Base-by-base conservation (phyloP, 2,888 invertebrate genomes). In the Ectemnius lituratus region DNA sequence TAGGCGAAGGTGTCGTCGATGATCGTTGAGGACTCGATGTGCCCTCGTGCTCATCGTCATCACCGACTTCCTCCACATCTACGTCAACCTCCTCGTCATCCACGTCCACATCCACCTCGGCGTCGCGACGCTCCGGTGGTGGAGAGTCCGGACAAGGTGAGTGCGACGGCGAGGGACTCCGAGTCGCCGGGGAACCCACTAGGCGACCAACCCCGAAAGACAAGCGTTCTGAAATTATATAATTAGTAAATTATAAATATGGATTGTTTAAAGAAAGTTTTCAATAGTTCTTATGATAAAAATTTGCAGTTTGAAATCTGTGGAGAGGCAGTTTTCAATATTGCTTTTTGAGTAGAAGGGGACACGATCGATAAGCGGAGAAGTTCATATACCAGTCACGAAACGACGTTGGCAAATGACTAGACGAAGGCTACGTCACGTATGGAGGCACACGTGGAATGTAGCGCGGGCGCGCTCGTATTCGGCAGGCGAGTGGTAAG, bases 171-270 rank as follows among this genome's bases (percentile, higher is more conserved):
- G 91, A 89, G 20, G 88, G 89, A 77, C 87, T 84, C 60, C 88
- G 86, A 57, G 89, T 86, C 16, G 89, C 81, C 28, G 90, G 90
- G 0, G 90, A 90, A 28, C 90, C 93, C 46, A 97, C 95, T 83
- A 97, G 91, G 74, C 97, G 94, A 90, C 94, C 96, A 86, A 97
- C 95, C 73, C 97, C 96, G 86, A 97, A 97, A 86, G 96, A 96
- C 86, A 97, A 94, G 89, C 95, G 94, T 87, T 96, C 97, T 96
- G 94, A 3, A 93, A 93, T 37, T 6, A 11, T 8, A 37, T 37
- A 2, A 11, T 37, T 37, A 5, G 11, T 37, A 37, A 0, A 37
- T 37, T 37, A 8, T 37, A 3, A 23, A 23, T 23, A 2, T 23
- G 2, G 23, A 23, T 23, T 23, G 23, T 23, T 23, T 0, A 2